Conservation (phyloP, 2,888 invertebrate genomes). For the Celastrina argiolus region DNA sequence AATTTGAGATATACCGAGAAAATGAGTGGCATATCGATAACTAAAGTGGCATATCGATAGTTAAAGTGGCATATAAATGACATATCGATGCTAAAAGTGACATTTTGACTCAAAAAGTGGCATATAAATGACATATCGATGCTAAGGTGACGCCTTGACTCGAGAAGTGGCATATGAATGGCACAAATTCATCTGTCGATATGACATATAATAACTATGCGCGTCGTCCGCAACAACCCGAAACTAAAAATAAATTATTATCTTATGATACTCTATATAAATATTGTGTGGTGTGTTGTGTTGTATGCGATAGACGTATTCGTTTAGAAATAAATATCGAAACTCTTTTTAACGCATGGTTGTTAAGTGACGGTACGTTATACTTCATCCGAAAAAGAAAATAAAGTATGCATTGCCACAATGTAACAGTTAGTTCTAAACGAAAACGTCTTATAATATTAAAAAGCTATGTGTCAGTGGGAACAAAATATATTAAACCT, state of each 20-base stretch:
- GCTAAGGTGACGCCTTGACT: too few species aligned
- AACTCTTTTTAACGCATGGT: not conserved
- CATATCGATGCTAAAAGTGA: not conserved
- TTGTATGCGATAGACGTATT: not conserved
- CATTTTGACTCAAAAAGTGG: too few species aligned
- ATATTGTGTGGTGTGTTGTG: slow-evolving; percentile 22
- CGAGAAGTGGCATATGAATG: too few species aligned
- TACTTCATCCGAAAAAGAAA: too few species aligned
- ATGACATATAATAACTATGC: not conserved
- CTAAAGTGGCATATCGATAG: not conserved
- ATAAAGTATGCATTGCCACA: too few species aligned
- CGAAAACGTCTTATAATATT: not conserved
- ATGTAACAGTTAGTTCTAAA: too few species aligned
- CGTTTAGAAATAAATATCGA: not conserved
- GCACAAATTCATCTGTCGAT: too few species aligned
- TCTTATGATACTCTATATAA: slow-evolving; percentile 22
- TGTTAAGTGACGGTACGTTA: too few species aligned
- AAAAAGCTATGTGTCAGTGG: not conserved
- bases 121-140: too few species aligned
- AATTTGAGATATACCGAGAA: too few species aligned
- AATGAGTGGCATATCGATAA: not conserved
- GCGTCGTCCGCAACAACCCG: slow-evolving; percentile 22
- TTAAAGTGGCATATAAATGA: not conserved
- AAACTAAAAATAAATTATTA: slow-evolving; percentile 25
- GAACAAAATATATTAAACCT: not conserved